Conservation (phyloP, 2,797 vertebrate genomes). For the Neopelma chrysocephalum region DNA sequence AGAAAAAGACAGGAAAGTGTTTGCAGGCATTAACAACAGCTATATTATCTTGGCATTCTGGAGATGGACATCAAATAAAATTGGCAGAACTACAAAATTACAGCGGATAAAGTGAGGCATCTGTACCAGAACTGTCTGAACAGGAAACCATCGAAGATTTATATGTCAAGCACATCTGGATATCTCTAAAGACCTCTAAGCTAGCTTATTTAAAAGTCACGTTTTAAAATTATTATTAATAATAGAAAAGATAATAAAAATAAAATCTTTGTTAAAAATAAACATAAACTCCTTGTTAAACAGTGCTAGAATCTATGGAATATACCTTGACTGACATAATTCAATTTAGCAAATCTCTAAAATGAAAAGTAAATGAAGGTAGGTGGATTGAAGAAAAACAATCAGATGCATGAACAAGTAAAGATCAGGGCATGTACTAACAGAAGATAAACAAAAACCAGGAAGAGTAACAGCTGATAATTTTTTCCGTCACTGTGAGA, state of each 20-base stretch:
- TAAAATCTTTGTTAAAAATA: neutral
- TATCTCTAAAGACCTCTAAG: neutral
- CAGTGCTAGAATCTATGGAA: neutral
- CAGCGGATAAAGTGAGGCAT: neutral
- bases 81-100: neutral
- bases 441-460: neutral
- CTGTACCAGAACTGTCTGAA: neutral
- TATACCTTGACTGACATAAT: neutral
- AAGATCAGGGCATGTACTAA: fast-evolving
- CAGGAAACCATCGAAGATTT: neutral
- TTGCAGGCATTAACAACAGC: neutral
- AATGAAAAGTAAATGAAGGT: neutral
- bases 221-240: neutral
- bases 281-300: neutral
- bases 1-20: neutral
- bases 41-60: neutral
- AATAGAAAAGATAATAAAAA: neutral
- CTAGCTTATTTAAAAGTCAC: neutral
- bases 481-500: neutral
- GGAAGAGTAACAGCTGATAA: neutral
- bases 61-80: neutral
- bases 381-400: neutral
- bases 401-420: neutral
- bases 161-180: neutral
- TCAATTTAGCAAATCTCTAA: neutral